These are phyloP conservation scores for Oscheius myriophilus DNA, from an alignment of 2,888 invertebrate species.

Conservation along the genomic window DNA sequence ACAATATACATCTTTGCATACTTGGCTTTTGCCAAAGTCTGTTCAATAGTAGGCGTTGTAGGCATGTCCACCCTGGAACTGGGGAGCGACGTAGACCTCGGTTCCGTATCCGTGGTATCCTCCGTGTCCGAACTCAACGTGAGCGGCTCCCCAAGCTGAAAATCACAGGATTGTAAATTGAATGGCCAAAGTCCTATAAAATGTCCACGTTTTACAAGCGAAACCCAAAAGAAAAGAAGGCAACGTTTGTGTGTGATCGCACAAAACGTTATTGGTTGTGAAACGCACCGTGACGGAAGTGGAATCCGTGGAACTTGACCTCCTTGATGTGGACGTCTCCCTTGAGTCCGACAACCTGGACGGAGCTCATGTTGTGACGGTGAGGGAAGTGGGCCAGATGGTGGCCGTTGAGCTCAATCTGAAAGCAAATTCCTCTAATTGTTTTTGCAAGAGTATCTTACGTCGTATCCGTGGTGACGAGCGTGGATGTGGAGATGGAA, in stretches of 20 bases:
- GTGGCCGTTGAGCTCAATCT: constrained; percentile 59
- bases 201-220: constrained; percentile 5
- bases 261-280: too few relatives aligned
- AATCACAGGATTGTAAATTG: constrained; percentile 11
- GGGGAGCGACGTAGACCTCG: constrained; percentile 46
- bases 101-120: constrained; percentile 57
- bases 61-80: constrained; percentile 16
- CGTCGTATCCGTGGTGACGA: constrained; percentile 53
- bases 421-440: not conserved
- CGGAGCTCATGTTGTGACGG: constrained; percentile 53
- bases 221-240: not conserved
- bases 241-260: too few relatives aligned
- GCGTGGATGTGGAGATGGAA: constrained; percentile 58
- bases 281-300: constrained; percentile 39
- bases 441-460: constrained; percentile 29
- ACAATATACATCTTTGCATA: not conserved
- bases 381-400: constrained; percentile 59
- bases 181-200: constrained; percentile 1
- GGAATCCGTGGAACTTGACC: constrained; percentile 59
- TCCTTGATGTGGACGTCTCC: constrained; percentile 57
- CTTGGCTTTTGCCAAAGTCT: constrained; percentile 3
- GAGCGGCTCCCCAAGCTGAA: constrained; percentile 42
- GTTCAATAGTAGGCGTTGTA: constrained; percentile 27
- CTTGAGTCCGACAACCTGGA: constrained; percentile 57
- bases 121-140: constrained; percentile 50